Evolutionary conservation across 2,113 vertebrate species (phyloP).

Genomic region (Xiphophorus hellerii): DNA sequence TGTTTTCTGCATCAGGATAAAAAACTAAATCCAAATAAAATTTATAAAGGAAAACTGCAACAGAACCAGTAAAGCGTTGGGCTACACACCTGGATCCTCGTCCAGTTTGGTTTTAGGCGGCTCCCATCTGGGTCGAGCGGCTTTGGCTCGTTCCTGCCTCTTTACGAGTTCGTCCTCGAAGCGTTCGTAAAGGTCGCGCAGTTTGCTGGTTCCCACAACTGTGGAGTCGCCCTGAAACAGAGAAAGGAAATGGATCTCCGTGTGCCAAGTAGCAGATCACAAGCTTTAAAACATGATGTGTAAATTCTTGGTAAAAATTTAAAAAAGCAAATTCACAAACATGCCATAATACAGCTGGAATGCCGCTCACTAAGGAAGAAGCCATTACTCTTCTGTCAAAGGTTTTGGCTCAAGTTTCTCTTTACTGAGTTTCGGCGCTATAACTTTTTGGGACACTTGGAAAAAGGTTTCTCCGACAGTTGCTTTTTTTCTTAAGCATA

Average conservation of each 20-base stretch:
- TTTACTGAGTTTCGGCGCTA: too few species aligned
- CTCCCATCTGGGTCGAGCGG: slow-evolving; percentile 89
- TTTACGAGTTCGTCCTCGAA: slow-evolving; percentile 92
- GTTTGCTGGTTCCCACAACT: slow-evolving; percentile 94
- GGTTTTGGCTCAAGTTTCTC: too few species aligned
- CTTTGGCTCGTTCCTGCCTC: slow-evolving; percentile 91
- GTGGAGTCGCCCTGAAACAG: slow-evolving; percentile 91
- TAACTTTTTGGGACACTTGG: too few species aligned
- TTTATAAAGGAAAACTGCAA: not conserved
- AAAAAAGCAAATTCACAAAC: too few species aligned
- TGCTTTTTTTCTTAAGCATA: too few species aligned
- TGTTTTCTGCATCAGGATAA: too few species aligned
- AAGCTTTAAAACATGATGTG: too few species aligned
- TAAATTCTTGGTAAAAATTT: too few species aligned
- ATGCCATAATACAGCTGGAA: not conserved
- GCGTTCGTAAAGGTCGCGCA: slow-evolving; percentile 90
- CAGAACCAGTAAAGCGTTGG: too few species aligned
- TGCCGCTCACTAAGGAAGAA: not conserved
- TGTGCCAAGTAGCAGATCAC: too few species aligned
- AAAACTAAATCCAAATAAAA: too few species aligned
- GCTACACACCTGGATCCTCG: slow-evolving; percentile 85
- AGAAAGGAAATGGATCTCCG: not conserved
- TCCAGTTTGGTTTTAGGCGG: slow-evolving; percentile 96
- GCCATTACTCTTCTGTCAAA: not conserved
- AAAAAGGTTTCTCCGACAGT: too few species aligned